Conservation (phyloP, 1,140 invertebrate species). For the Atta cephalotes region DNA sequence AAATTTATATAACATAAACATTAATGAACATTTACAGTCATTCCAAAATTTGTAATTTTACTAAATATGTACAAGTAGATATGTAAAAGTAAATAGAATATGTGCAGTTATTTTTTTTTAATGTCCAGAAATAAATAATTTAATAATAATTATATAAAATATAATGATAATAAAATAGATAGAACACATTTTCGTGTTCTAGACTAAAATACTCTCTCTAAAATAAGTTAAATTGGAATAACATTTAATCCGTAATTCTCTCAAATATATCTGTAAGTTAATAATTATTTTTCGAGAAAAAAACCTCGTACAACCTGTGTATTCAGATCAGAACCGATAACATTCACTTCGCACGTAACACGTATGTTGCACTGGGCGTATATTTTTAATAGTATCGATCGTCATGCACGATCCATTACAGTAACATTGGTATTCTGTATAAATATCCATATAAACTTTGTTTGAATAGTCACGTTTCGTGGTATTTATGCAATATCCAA, state of each 20-base stretch:
- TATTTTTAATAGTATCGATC: constrained; percentile 49
- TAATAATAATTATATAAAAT: too few species aligned
- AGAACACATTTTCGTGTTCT: too few species aligned
- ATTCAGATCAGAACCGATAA: neutral
- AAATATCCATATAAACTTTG: constrained; percentile 61
- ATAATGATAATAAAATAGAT: too few species aligned
- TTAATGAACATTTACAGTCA: too few species aligned
- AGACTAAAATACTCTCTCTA: neutral
- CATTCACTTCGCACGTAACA: neutral
- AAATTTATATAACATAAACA: too few species aligned
- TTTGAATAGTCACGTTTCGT: constrained; percentile 56
- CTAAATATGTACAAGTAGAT: too few species aligned
- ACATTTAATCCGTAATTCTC: neutral
- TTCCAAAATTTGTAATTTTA: too few species aligned
- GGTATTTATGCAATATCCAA: constrained; percentile 60
- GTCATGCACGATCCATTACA: constrained; percentile 43
- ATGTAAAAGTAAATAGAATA: too few species aligned
- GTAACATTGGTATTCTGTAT: constrained; percentile 31
- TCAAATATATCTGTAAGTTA: neutral
- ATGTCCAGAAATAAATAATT: too few species aligned
- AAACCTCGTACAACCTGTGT: neutral
- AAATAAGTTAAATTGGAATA: neutral
- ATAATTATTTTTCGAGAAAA: neutral
- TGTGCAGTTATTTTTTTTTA: too few species aligned
- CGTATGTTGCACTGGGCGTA: neutral